A percentile compares a stretch with the other conserved stretches of the same genome.
Evolutionary conservation across 2,797 vertebrate genomes (phyloP).

Genomic region (Carcharodon carcharias): DNA sequence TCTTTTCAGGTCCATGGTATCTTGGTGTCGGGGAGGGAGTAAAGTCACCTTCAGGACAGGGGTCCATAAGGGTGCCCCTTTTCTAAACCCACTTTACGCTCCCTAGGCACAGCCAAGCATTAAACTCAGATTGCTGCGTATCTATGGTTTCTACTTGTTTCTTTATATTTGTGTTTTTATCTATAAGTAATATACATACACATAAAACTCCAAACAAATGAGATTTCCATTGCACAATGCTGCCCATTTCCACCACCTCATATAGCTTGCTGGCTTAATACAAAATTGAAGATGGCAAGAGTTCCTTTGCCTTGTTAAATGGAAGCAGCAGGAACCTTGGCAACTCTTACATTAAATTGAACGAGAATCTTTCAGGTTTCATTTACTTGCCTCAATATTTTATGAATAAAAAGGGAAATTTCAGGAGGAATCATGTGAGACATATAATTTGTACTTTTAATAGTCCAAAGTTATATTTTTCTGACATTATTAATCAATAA

Average conservation of each 20-base stretch:
- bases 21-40: background rate
- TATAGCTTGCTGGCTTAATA: background rate
- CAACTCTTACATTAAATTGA: background rate
- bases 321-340: slow-evolving; percentile 15
- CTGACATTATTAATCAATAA: slow-evolving; percentile 76
- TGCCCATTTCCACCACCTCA: background rate
- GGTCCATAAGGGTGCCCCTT: background rate
- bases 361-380: slow-evolving; percentile 41
- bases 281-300: slow-evolving; percentile 32
- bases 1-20: background rate
- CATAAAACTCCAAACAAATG: background rate
- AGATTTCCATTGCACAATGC: background rate
- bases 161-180: background rate
- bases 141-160: background rate
- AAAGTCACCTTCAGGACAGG: background rate
- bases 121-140: background rate
- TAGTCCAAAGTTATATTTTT: slow-evolving; percentile 66
- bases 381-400: slow-evolving; percentile 52
- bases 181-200: background rate
- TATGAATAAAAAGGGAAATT: slow-evolving; percentile 54
- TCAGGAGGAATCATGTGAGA: slow-evolving; percentile 58
- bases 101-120: background rate
- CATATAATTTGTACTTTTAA: slow-evolving; percentile 78
- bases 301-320: slow-evolving; percentile 30
- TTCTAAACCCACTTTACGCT: background rate